Evolutionary conservation across 2,797 vertebrate genomes (phyloP).

Genomic region (Neosilurus hyrtlii): DNA sequence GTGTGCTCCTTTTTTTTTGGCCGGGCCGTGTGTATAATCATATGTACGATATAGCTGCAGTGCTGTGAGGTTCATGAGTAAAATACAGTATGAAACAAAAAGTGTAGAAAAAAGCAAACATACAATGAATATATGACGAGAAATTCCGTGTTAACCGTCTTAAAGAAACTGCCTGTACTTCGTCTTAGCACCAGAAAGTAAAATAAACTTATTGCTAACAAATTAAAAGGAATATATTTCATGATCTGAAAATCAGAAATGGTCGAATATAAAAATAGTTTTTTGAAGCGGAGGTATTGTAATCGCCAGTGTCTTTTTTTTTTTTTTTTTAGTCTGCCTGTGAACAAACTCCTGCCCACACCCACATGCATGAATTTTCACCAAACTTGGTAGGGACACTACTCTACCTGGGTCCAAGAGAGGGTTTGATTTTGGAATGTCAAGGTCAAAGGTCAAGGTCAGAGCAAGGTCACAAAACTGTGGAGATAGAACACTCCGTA

Average conservation of each 20-base stretch:
- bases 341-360: no score
- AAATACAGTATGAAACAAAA: slow-evolving; percentile 7
- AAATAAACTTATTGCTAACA: slow-evolving; percentile 26
- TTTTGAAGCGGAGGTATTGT: no score
- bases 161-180: neutral
- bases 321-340: no score
- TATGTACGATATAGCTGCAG: slow-evolving; percentile 4
- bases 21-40: neutral
- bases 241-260: neutral
- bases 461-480: no score
- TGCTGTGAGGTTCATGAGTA: neutral
- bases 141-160: neutral
- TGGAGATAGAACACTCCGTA: no score
- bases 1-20: no score
- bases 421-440: no score
- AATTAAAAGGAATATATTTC: neutral
- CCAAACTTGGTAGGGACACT: no score
- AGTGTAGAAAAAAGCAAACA: neutral
- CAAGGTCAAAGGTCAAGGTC: no score
- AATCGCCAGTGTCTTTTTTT: no score
- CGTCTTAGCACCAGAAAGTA: slow-evolving; percentile 19
- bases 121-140: neutral
- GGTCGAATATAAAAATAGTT: neutral
- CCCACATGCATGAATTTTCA: no score
- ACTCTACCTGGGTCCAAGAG: no score